Percentiles rank a stretch among this genome's conserved stretches.
Conservation (phyloP, 2,113 vertebrate species). For the Serinus canaria region DNA sequence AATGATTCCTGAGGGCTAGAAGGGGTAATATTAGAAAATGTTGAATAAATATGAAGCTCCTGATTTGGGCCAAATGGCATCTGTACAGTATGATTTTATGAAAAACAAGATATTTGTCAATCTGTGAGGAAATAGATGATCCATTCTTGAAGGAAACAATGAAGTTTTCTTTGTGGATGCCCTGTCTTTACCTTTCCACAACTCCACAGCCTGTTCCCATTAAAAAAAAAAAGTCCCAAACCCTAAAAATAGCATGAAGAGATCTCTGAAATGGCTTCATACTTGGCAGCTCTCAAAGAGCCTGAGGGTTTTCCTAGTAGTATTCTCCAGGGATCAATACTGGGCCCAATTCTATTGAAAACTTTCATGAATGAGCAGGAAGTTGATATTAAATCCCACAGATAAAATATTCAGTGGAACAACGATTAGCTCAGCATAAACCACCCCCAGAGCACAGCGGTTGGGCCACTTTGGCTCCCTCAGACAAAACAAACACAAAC, state of each 20-base stretch:
- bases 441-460: accelerated
- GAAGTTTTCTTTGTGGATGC: neutral
- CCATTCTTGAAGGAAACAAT: neutral
- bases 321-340: neutral
- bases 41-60: neutral
- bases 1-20: neutral
- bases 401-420: neutral
- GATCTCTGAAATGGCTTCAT: neutral
- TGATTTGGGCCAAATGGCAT: neutral
- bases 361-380: neutral
- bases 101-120: neutral
- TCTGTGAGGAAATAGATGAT: neutral
- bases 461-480: neutral
- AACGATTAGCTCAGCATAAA: neutral
- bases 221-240: neutral
- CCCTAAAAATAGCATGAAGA: neutral
- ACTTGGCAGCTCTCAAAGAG: neutral
- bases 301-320: neutral
- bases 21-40: neutral
- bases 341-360: neutral
- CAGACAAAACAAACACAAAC: neutral
- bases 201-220: neutral
- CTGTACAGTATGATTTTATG: neutral
- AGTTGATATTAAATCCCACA: neutral
- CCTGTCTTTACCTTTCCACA: neutral